A percentile compares a stretch with the other conserved stretches of the same genome.
These are phyloP conservation scores for Melanotaenia parkinsoni DNA, from an alignment of 2,797 vertebrate species.

Conservation along the genomic window DNA sequence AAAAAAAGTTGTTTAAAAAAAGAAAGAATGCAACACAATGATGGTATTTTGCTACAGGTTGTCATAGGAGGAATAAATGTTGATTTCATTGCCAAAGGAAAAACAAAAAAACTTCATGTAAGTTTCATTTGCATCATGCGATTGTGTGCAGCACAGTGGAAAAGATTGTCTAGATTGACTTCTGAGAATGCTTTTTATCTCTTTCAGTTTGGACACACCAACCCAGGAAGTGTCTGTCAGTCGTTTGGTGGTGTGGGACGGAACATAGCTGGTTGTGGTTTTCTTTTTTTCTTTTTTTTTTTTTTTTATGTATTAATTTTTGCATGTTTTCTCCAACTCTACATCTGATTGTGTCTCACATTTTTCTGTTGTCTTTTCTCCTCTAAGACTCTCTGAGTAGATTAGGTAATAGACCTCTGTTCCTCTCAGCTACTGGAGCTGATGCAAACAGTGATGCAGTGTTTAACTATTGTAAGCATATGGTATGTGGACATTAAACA, in stretches of 20 bases:
- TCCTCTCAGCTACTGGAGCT: constrained; percentile 88
- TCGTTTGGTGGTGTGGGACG: constrained; percentile 91
- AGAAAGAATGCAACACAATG: background rate
- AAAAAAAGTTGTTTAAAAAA: background rate
- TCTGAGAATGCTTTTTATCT: constrained; percentile 31
- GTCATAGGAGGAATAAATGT: constrained; percentile 92
- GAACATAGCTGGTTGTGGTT: constrained; percentile 88
- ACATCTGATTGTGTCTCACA: background rate
- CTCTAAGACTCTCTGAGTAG: constrained; percentile 87
- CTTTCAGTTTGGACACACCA: constrained; percentile 88
- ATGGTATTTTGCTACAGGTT: constrained; percentile 79
- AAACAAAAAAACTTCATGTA: constrained; percentile 83
- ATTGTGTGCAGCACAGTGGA: background rate
- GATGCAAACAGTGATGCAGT: constrained; percentile 86
- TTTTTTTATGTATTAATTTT: constrained; percentile 23
- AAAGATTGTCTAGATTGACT: background rate
- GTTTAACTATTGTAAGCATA: constrained; percentile 87
- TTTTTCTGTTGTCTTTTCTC: constrained; percentile 11
- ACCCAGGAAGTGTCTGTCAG: constrained; percentile 86
- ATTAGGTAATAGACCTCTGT: constrained; percentile 81
- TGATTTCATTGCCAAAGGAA: constrained; percentile 91
- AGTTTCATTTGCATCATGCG: constrained; percentile 24
- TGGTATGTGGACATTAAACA: constrained; percentile 77
- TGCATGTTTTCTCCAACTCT: background rate
- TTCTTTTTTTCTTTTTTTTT: background rate